A percentile compares a stretch with the other conserved stretches of the same genome.
These are phyloP conservation scores for Stylophora pistillata DNA, from an alignment of 64 coral and sea anemone genomes.

Conservation along the genomic window DNA sequence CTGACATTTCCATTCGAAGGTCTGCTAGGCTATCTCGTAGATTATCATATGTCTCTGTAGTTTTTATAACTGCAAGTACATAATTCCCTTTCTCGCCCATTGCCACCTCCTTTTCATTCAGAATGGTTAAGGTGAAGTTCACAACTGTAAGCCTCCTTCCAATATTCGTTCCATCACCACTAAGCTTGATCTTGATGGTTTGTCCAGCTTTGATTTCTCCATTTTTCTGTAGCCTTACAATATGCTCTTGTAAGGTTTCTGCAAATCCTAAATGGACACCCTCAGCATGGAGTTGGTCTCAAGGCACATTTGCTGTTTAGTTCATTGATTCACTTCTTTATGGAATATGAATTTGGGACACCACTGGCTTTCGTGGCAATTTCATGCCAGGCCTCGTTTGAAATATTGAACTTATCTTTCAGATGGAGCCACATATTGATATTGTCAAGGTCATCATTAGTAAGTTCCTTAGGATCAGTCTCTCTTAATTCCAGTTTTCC, in stretches of 20 bases:
- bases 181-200: constrained; percentile 6
- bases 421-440: constrained; percentile 53
- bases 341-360: constrained; percentile 35
- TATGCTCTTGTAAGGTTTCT: constrained; percentile 43
- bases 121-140: constrained; percentile 57
- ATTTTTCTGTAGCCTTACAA: constrained; percentile 16
- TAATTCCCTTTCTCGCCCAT: constrained; percentile 70
- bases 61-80: constrained; percentile 21
- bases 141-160: constrained; percentile 48
- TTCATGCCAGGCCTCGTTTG: constrained; percentile 72
- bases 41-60: no score
- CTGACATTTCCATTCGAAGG: no score
- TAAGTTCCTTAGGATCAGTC: constrained; percentile 25
- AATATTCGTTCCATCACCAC: no score
- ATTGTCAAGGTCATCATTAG: constrained; percentile 46
- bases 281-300: constrained; percentile 56
- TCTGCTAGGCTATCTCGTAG: no score
- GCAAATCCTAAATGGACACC: constrained; percentile 56
- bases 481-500: constrained; percentile 17
- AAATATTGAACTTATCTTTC: constrained; percentile 71
- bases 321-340: constrained; percentile 47
- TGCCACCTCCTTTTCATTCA: constrained; percentile 60
- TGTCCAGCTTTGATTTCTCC: constrained; percentile 17
- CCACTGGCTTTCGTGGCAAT: constrained; percentile 55
- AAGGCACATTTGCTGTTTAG: constrained; percentile 46